Conservation (phyloP, 2,888 invertebrate species). For the Penaeus monodon region DNA sequence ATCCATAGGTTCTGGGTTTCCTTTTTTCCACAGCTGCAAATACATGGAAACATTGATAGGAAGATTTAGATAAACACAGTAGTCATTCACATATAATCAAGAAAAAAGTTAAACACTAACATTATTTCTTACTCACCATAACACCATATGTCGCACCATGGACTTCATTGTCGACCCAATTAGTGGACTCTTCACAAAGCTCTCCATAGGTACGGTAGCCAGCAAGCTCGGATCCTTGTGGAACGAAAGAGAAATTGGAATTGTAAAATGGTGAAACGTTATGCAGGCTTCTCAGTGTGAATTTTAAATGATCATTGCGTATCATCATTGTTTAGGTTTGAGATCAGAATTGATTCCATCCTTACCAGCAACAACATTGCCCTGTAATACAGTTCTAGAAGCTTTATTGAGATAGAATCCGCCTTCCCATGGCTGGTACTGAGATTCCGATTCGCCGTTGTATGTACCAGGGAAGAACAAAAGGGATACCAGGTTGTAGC, state of each 20-base stretch:
- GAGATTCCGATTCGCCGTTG: slow-evolving; percentile 29
- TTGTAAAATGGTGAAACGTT: too few relatives aligned
- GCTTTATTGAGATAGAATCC: slow-evolving; percentile 56
- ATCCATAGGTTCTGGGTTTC: neutral
- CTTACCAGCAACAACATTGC: slow-evolving; percentile 60
- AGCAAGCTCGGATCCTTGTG: slow-evolving; percentile 51
- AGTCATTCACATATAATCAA: neutral
- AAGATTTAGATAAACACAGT: neutral
- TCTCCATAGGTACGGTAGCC: slow-evolving; percentile 54
- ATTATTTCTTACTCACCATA: slow-evolving; percentile 30
- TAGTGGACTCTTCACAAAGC: slow-evolving; percentile 12
- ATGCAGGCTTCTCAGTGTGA: too few relatives aligned
- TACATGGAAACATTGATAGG: too few relatives aligned
- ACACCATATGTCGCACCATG: slow-evolving; percentile 35
- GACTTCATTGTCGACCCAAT: slow-evolving; percentile 55
- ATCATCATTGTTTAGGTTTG: neutral
- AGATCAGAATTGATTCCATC: neutral
- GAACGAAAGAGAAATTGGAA: too few relatives aligned
- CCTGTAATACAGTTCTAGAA: neutral
- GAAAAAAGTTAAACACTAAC: neutral
- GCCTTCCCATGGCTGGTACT: slow-evolving; percentile 46
- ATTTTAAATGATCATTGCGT: too few relatives aligned
- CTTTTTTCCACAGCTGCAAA: slow-evolving; percentile 33
- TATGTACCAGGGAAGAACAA: slow-evolving; percentile 54
- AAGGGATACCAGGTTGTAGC: slow-evolving; percentile 40